phyloP scores from a whole-genome alignment of 2,888 invertebrate species.

The Plagiodera versicolora region DNA sequence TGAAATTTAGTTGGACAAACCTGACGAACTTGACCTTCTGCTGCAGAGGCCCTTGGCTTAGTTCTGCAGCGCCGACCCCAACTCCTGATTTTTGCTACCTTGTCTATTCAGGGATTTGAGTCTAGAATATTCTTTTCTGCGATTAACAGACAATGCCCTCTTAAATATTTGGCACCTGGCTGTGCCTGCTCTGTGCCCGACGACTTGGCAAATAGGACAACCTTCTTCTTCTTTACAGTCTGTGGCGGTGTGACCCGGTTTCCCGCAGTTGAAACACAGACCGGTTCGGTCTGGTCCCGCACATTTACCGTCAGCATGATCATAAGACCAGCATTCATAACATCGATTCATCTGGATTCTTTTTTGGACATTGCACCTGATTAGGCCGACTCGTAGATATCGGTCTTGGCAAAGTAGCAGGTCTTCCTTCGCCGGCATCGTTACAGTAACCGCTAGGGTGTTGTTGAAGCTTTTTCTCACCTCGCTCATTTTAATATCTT shows the following conservation, averaged over 20 bases:
- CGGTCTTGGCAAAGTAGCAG: background rate
- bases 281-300: slow-evolving; percentile 6
- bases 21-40: too few relatives aligned
- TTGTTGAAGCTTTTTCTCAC: background rate
- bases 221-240: background rate
- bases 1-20: too few relatives aligned
- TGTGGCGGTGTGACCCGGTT: background rate
- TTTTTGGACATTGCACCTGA: background rate
- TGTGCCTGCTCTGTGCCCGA: background rate
- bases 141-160: background rate
- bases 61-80: too few relatives aligned
- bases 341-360: slow-evolving; percentile 1
- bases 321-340: slow-evolving; percentile 13
- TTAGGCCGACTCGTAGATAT: slow-evolving; percentile 2
- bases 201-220: background rate
- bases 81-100: too few relatives aligned
- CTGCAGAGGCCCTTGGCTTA: too few relatives aligned
- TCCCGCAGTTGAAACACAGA: background rate
- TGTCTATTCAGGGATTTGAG: too few relatives aligned
- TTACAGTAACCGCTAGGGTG: slow-evolving; percentile 6
- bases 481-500: background rate
- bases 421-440: background rate
- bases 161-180: background rate
- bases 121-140: too few relatives aligned
- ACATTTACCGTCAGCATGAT: background rate